A percentile compares a stretch with the other conserved stretches of the same genome.
Evolutionary conservation across 2,797 vertebrate genomes (phyloP).

Genomic region (Gambelia wislizenii): DNA sequence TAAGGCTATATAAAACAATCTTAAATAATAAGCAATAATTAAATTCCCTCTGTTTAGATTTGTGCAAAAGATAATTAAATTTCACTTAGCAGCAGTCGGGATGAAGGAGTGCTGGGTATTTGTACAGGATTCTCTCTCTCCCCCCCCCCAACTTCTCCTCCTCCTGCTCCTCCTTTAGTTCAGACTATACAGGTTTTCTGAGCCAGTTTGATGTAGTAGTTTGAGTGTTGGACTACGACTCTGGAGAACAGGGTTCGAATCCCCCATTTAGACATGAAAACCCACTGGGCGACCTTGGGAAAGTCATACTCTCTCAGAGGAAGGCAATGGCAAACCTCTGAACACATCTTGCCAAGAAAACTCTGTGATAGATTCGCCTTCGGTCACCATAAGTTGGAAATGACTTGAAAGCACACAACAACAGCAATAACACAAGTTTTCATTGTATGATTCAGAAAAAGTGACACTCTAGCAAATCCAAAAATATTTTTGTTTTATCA

Average conservation of each 20-base stretch:
- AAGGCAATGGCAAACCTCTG: too few relatives aligned
- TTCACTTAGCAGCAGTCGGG: slow-evolving; percentile 74
- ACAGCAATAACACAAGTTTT: too few relatives aligned
- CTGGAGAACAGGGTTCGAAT: too few relatives aligned
- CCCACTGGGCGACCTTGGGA: too few relatives aligned
- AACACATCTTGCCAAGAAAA: too few relatives aligned
- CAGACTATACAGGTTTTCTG: slow-evolving; percentile 49
- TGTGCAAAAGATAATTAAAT: slow-evolving; percentile 76
- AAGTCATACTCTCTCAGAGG: too few relatives aligned
- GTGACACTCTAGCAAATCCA: not conserved
- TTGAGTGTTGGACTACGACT: too few relatives aligned
- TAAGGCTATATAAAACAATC: slow-evolving; percentile 70
- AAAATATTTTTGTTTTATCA: slow-evolving; percentile 10
- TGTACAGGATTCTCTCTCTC: not conserved
- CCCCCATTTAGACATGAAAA: too few relatives aligned
- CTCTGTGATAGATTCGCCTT: too few relatives aligned
- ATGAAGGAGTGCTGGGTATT: slow-evolving; percentile 60
- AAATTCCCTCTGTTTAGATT: slow-evolving; percentile 78
- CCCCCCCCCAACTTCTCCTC: slow-evolving; percentile 29
- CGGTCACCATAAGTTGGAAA: too few relatives aligned
- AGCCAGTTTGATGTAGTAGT: too few relatives aligned
- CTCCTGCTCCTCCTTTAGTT: slow-evolving; percentile 24
- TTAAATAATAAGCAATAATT: slow-evolving; percentile 82
- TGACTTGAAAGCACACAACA: too few relatives aligned
- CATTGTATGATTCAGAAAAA: slow-evolving; percentile 1